Evolutionary conservation across 2,113 vertebrate genomes (phyloP), one percentile per base, ranked within the genome.

Genomic region (Gambusia holbrooki): DNA sequence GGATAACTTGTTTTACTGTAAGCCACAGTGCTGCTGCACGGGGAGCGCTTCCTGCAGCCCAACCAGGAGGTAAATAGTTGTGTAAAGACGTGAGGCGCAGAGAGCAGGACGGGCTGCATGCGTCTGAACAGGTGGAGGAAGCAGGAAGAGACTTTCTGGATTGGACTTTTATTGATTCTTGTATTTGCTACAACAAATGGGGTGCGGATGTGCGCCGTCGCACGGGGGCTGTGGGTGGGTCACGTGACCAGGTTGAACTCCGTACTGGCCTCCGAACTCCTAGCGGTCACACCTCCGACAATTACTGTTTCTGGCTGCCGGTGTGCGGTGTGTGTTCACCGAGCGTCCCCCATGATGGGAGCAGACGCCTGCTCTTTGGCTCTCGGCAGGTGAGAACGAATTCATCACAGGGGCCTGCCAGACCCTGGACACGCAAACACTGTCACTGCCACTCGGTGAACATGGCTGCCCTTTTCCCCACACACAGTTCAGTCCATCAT

Each of bases 1-100:
- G 90, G 89, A 92, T 90, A 92, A 88, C 92, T 92, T 90, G 83
- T 91, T 93, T 91, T 92, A 91, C 91, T 88, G 92, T 87, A 89
- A 90, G 86, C 88, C 92, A 86, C 85, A 84, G 84, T 65, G 77
- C 85, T 68, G 88, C 73, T 84, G 87, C 83, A 37, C 29, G 66
- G 91, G 86, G 88, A 88, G 77, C 15, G 29, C 83, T 69, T 69
- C 1, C 84, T 61, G 80, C 62, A 60, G 58, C 80, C 80, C 69
- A 79, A 73, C 87, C 79, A 92, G 11, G 69, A 80, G 86, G 85
- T 88, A 89, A 92, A 88, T 65, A 81, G 85, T 51, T 30, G 37
- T n/a, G 74, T 45, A 75, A 88, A 76, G 87, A 90, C 79, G 66
- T 64, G 68, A 81, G 76, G 71, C 35, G 10, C 69, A 80, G 54